phyloP scores from a whole-genome alignment of 2,888 invertebrate genomes.

The Tenodera sinensis region DNA sequence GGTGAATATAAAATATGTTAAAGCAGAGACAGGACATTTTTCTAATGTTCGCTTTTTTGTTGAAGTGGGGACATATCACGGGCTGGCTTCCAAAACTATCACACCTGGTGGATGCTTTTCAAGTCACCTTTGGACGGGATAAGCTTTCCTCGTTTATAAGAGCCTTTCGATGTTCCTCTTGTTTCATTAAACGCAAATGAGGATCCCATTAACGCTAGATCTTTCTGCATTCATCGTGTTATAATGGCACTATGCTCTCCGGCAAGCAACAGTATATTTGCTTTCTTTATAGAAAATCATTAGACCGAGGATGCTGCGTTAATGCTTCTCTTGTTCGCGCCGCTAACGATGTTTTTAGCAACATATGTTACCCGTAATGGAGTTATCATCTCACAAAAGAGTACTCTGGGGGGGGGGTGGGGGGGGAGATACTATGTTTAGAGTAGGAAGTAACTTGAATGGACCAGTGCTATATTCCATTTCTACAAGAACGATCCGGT shows the following conservation, averaged over 20 bases:
- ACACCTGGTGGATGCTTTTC: background rate
- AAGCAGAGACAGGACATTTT: background rate
- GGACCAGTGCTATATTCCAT: no score
- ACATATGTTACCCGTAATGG: no score
- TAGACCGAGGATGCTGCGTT: background rate
- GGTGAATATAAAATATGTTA: background rate
- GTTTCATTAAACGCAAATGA: background rate
- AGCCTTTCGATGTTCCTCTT: background rate
- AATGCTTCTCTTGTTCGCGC: background rate
- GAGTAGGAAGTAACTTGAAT: no score
- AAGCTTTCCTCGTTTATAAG: background rate
- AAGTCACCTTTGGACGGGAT: background rate
- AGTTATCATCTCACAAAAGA: no score
- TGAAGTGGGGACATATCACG: background rate
- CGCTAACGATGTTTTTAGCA: no score
- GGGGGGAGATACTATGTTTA: no score
- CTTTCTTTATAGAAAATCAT: background rate
- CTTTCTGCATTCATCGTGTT: background rate
- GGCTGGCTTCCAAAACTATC: background rate
- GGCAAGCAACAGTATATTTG: background rate
- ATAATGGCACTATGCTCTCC: background rate
- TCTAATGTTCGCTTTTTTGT: background rate
- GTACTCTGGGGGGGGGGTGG: no score
- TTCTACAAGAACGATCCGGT: no score
- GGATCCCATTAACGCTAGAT: background rate